Evolutionary conservation across 2,113 vertebrate genomes (phyloP), one percentile per base, ranked within the genome.

Genomic region (Rhegmatorhina hoffmannsi): DNA sequence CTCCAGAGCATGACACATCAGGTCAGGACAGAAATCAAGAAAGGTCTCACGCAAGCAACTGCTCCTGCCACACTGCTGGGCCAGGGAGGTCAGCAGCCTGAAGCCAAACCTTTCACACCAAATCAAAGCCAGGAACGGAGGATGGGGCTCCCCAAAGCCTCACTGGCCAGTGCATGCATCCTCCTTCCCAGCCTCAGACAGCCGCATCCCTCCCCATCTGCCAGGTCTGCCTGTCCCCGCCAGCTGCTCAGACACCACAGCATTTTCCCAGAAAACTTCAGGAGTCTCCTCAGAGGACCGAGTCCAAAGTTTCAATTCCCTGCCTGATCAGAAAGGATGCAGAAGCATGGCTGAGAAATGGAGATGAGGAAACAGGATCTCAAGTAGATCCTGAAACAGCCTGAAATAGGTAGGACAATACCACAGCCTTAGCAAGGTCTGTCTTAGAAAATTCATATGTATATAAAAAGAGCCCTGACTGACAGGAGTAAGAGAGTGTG

Each of bases 131-230:
- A 89, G 70, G 44, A 55, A 36, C 0, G 0, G 60, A 84, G 69
- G 40, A 85, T 40, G 5, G 1, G 0, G 67, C 72, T 66, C 80
- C 87, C 62, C 58, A 79, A 4, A 89, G 68, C 63, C 70, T 28
- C 75, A 0, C 23, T 9, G 36, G 52, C 4, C 84, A 50, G 44
- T 0, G 0, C 6, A 1, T 0, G 17, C 81, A 76, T 21, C n/a
- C 63, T 40, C 78, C 75, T 82, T 24, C 26, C 56, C 19, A 5
- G 2, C 69, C 8, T 9, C 73, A 50, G 56, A 21, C 76, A 84
- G 28, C 3, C 16, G 0, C 74, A 56, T 8, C 47, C n/a, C 89
- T 60, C 29, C 76, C 63, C 0, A 2, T 14, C 72, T 47, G 70
- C 63, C 79, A 50, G 91, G 75, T 73, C 84, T 52, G 56, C 53